Evolutionary conservation across 2,888 invertebrate species (phyloP).

Genomic region (Gari tellinella): DNA sequence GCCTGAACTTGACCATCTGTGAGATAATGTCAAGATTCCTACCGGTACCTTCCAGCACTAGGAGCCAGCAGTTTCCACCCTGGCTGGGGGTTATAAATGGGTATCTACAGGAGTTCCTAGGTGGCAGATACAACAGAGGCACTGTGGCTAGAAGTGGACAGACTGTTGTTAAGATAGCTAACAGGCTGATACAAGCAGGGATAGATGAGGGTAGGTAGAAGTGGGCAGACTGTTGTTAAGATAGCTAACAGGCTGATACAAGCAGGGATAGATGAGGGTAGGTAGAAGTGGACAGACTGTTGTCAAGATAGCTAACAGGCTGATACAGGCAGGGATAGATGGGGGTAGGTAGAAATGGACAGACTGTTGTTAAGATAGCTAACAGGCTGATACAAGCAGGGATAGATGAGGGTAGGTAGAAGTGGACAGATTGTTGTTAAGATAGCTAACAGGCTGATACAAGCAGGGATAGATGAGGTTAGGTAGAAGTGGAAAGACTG

Average conservation of each 20-base stretch:
- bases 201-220: constrained; percentile 18
- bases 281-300: not conserved
- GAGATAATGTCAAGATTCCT: constrained; percentile 75
- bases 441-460: too few relatives aligned
- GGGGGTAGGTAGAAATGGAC: too few relatives aligned
- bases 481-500: too few relatives aligned
- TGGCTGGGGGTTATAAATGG: constrained; percentile 41
- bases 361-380: too few relatives aligned
- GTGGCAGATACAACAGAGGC: constrained; percentile 22
- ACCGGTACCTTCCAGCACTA: constrained; percentile 4
- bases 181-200: constrained; percentile 21
- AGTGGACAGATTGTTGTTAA: too few relatives aligned
- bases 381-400: too few relatives aligned
- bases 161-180: constrained; percentile 36
- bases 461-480: too few relatives aligned
- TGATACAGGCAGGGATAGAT: not conserved
- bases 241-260: not conserved
- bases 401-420: too few relatives aligned
- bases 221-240: not conserved
- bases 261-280: not conserved
- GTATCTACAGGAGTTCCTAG: constrained; percentile 38
- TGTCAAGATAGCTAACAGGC: not conserved
- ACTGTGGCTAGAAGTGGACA: constrained; percentile 35
- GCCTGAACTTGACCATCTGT: constrained; percentile 74
- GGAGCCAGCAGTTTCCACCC: not conserved